Evolutionary conservation across 2,113 vertebrate genomes (phyloP), one percentile per base, ranked within the genome.

Genomic region (Phylloscopus trochiloides): DNA sequence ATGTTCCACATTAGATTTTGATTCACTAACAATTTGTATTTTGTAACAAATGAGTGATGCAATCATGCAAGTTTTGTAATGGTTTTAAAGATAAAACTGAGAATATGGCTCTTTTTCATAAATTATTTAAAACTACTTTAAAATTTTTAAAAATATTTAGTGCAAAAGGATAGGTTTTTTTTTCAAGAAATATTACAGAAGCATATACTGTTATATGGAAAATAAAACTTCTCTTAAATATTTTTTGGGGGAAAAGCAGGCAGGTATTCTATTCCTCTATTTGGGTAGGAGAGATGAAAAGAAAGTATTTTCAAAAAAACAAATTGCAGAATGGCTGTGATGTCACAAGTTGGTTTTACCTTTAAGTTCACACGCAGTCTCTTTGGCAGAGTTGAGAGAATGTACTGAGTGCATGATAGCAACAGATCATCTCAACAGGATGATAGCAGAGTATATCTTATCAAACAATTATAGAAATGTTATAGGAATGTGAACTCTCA

Each of bases 111-210:
- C 78, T 92, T 77, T 91, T 86, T 98, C 78, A 96, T 92, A 94
- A 90, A 94, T 95, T 89, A 96, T 88, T 97, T 94, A 87, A 95
- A 96, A 97, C 90, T 86, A 93, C 50, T 94, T 97, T 47, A 78
- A 70, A 91, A 54, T 59, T 90, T 95, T 95, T 71, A 97, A 97
- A 98, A 98, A 97, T 97, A 97, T 29, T 93, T 90, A 97, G 89
- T 97, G 92, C 89, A 97, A 97, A 97, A 96, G 50, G 76, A 94
- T 73, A 94, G 36, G 12, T 10, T 11, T 40, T 14, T 52, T 57
- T 65, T 31, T 7, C 67, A 90, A 85, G 86, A 96, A 96, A 91
- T 94, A 80, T 83, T 97, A 95, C 65, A 96, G 92, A 94, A 95
- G 91, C 92, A 52, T 55, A 86, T 92, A 94, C 45, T 87, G 51